Percentiles rank a stretch among this genome's conserved stretches.
Conservation (phyloP, 2,113 vertebrate genomes). For the Petrocephalus microphthalmus region DNA sequence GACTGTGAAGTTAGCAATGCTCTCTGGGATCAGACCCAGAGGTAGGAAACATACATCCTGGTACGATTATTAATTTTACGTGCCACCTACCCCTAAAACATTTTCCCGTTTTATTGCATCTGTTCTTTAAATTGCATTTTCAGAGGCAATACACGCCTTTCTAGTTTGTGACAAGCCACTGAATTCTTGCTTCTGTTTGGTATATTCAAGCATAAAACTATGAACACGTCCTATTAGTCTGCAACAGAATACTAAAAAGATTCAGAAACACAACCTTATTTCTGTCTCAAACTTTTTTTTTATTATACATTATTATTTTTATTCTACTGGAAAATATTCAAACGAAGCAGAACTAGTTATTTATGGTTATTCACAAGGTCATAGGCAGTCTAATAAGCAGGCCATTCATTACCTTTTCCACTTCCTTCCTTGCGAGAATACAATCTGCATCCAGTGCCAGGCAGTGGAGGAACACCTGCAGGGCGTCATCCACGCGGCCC, state of each 20-base stretch:
- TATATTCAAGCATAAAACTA: neutral
- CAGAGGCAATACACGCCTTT: neutral
- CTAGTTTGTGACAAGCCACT: neutral
- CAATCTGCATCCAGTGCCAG: constrained; percentile 83
- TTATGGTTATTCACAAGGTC: neutral
- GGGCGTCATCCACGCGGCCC: constrained; percentile 77
- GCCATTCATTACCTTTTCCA: constrained; percentile 69
- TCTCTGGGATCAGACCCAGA: constrained; percentile 2
- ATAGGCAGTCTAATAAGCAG: neutral
- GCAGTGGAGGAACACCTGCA: constrained; percentile 84
- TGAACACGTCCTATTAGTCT: neutral
- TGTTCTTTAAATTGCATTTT: neutral
- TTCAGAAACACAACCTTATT: neutral
- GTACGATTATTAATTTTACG: neutral
- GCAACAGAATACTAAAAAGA: neutral
- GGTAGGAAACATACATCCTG: neutral
- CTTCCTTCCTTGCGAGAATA: constrained; percentile 75
- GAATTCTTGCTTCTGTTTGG: neutral
- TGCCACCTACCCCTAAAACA: neutral
- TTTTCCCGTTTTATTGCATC: neutral
- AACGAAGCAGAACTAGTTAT: neutral
- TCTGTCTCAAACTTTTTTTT: neutral
- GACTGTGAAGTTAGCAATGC: constrained; percentile 1
- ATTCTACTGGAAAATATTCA: neutral
- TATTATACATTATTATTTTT: neutral